Evolutionary conservation across 1,140 invertebrate genomes (phyloP).

Genomic region (Drosophila kikkawai): DNA sequence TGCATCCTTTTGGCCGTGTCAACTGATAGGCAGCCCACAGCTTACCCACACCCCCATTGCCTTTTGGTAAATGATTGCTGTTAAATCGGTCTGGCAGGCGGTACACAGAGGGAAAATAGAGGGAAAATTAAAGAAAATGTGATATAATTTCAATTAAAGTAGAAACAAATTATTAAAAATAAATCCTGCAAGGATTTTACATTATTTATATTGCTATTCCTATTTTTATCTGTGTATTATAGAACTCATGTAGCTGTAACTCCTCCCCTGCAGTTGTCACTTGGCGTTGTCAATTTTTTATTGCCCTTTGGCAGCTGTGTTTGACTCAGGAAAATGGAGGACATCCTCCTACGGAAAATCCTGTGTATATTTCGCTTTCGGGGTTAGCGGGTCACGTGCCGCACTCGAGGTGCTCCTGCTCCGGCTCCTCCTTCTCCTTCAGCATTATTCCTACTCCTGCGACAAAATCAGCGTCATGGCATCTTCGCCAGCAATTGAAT

Average conservation of each 20-base stretch:
- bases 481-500: constrained; percentile 75
- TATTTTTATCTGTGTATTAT: neutral
- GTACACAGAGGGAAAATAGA: neutral
- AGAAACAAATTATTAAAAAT: neutral
- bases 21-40: constrained; percentile 48
- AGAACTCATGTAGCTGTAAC: neutral
- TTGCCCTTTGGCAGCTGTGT: constrained; percentile 67
- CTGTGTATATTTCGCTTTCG: constrained; percentile 49
- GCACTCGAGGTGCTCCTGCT: constrained; percentile 46
- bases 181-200: neutral
- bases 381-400: constrained; percentile 79
- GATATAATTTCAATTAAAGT: neutral
- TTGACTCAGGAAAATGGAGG: constrained; percentile 5
- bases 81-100: neutral
- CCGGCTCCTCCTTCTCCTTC: neutral
- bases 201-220: neutral
- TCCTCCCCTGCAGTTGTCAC: constrained; percentile 25
- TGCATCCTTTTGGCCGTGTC: constrained; percentile 40
- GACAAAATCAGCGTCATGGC: constrained; percentile 61
- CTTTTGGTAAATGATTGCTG: constrained; percentile 21
- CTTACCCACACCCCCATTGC: neutral
- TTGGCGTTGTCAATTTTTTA: constrained; percentile 76
- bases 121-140: neutral
- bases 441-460: constrained; percentile 12
- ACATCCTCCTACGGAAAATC: constrained; percentile 10